phyloP scores from a whole-genome alignment of 2,113 vertebrate species.

The Lichenostomus cassidix region DNA sequence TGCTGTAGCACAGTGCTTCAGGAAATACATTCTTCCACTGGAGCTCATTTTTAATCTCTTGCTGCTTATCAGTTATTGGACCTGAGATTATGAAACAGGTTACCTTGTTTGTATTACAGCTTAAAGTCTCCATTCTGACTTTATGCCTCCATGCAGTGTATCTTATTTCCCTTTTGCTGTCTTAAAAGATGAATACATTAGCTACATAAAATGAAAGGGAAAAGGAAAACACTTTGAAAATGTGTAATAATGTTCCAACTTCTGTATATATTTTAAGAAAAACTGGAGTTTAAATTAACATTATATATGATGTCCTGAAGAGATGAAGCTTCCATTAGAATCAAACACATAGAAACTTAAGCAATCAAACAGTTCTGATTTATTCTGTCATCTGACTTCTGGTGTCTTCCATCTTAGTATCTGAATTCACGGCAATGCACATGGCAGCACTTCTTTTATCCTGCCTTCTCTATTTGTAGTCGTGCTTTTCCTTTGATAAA shows the following conservation, averaged over 20 bases:
- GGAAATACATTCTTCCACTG: neutral
- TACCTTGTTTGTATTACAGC: neutral
- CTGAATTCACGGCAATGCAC: neutral
- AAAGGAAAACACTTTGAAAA: neutral
- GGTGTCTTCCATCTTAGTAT: neutral
- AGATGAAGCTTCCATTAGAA: neutral
- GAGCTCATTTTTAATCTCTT: neutral
- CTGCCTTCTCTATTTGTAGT: neutral
- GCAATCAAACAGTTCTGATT: neutral
- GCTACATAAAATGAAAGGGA: neutral
- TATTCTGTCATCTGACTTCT: neutral
- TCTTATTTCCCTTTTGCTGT: neutral
- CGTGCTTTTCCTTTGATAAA: neutral
- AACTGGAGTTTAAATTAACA: neutral
- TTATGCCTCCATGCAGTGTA: neutral
- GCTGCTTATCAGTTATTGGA: neutral
- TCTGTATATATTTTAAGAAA: neutral
- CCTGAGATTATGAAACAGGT: constrained; percentile 7
- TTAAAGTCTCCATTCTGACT: neutral
- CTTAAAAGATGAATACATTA: neutral
- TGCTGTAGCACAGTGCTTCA: neutral
- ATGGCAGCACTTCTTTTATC: neutral
- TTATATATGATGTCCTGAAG: neutral
- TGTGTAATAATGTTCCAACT: neutral
- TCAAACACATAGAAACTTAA: neutral